Evolutionary conservation across 1,140 invertebrate genomes (phyloP), one percentile per base, ranked within the genome.

Genomic region (Nephila pilipes): DNA sequence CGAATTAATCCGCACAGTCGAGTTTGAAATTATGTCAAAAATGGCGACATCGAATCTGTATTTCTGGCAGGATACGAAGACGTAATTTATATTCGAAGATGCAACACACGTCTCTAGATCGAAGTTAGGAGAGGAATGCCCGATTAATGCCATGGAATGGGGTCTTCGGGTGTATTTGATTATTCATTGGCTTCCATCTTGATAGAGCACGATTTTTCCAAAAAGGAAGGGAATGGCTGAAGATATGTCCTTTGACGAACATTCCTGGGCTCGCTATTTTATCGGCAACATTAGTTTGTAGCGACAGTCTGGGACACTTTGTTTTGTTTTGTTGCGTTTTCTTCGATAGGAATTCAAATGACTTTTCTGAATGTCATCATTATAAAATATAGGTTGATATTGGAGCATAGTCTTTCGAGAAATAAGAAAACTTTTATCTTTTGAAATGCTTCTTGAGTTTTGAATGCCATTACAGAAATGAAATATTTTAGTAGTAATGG

Each of bases 11-110:
- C 46, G 12, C 46, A 10, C 46, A 46, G 46, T 6, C 46, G 6
- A 46, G 12, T 46, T 46, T 10, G 46, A 46, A 46, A 46, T 46
- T 46, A n/a, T n/a, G 63, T 65, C 69, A 29, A 75, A 75, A 75
- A 75, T 75, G 32, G 69, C 69, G 69, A 75, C 69, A 29, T 65
- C 12, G n/a, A 25, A 25, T 75, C 6, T 29, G 32, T 25, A 75
- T 25, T 75, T 32, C 29, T 16, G 69, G 69, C 12, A 25, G n/a
- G 63, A 65, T 65, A 25, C 25, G 25, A 29, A 32, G 14, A 32
- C 36, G 69, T 75, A 75, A 75, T 75, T 75, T 75, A 75, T 75
- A 36, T 75, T 18, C 29, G 29, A 75, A 75, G 69, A 75, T 75
- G 69, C 69, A 5, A 16, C 29, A 29, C 69, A 75, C 69, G 69